Conservation (phyloP, 30 jellyfish, hydroid and myxozoan species). For the Aurelia sp. region DNA sequence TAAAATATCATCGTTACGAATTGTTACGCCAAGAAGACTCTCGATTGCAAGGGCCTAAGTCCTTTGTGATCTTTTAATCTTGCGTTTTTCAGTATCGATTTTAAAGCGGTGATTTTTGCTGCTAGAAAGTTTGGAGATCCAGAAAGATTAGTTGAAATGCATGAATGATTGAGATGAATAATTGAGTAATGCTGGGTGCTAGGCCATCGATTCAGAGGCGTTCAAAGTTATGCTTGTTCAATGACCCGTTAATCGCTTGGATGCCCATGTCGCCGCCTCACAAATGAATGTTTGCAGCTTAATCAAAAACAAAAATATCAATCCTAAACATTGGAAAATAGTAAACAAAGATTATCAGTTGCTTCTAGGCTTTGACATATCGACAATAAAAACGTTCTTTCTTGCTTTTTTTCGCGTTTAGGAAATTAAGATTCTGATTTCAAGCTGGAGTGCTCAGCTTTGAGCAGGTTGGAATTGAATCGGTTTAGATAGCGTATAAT, state of each 20-base stretch:
- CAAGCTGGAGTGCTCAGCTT: not conserved
- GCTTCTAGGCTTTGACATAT: too few relatives aligned
- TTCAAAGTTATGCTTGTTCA: conserved; percentile 42
- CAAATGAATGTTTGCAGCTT: conserved; percentile 26
- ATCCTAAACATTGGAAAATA: not conserved
- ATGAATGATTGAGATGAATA: conserved; percentile 26
- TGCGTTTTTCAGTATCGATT: too few relatives aligned
- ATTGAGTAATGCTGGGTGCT: conserved; percentile 24
- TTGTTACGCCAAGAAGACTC: too few relatives aligned
- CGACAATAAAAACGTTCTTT: too few relatives aligned
- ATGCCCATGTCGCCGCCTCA: conserved; percentile 13
- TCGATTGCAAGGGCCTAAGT: too few relatives aligned
- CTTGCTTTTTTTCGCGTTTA: too few relatives aligned
- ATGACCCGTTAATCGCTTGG: conserved; percentile 58
- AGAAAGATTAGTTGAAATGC: conserved; percentile 22
- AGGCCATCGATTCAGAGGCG: conserved; percentile 4
- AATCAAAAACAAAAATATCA: not conserved
- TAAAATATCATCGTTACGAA: too few relatives aligned
- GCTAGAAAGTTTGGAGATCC: not conserved
- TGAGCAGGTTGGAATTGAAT: not conserved
- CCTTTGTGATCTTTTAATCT: too few relatives aligned
- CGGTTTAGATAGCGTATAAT: conserved; percentile 35
- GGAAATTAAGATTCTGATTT: not conserved
- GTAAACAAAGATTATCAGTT: conserved; percentile 8
- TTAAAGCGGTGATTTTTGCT: too few relatives aligned